Evolutionary conservation across 2,113 vertebrate species (phyloP).

Genomic region (rabbit (Oryctolagus cuniculus)): DNA sequence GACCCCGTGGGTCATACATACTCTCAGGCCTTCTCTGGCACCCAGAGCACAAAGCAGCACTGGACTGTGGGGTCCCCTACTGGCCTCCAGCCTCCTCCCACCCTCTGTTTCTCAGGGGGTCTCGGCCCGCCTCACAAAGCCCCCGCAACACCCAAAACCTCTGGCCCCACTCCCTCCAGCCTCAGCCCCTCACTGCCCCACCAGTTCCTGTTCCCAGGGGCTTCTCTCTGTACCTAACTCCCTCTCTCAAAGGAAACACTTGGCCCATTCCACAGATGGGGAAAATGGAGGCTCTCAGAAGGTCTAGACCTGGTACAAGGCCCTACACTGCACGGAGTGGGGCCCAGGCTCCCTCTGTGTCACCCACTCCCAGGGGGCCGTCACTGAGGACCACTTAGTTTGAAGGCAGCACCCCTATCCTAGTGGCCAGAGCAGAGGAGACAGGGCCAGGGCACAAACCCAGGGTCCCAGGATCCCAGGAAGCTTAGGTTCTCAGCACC

Average conservation of each 20-base stretch:
- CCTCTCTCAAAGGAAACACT: not conserved
- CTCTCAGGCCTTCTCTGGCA: not conserved
- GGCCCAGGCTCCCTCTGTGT: not conserved
- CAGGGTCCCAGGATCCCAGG: not conserved
- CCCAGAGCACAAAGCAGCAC: not conserved
- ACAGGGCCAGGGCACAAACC: not conserved
- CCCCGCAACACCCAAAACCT: not conserved
- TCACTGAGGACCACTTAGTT: not conserved
- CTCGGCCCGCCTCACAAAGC: not conserved
- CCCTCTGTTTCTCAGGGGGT: not conserved
- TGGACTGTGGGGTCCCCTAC: not conserved
- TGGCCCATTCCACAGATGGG: not conserved
- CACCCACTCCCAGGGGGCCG: not conserved
- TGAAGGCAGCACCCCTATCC: not conserved
- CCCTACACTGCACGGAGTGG: not conserved
- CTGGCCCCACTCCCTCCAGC: not conserved
- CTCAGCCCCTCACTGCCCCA: rapidly evolving
- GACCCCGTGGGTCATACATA: not conserved
- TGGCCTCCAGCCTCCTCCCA: rapidly evolving
- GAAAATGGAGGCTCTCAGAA: not conserved
- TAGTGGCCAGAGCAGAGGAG: not conserved
- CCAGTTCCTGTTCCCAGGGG: not conserved
- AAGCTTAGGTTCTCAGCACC: not conserved
- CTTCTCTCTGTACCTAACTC: not conserved
- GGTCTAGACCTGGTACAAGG: not conserved